Base-by-base conservation (phyloP, 2,797 vertebrate species). In the Etheostoma nigrum region DNA sequence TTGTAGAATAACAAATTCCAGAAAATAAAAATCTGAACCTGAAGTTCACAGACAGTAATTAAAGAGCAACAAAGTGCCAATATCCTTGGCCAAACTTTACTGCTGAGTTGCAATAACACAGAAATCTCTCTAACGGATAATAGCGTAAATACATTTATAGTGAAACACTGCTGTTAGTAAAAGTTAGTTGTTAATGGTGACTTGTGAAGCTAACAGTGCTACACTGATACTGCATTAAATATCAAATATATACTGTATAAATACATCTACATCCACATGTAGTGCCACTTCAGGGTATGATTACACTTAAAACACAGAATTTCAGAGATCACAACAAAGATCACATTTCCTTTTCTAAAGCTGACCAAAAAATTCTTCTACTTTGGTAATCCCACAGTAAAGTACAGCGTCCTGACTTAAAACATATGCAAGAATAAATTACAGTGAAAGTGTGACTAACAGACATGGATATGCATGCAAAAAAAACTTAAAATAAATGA, bases 181-280 rank as follows among this genome's bases (percentile, higher is more conserved):
- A 13, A 49, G 40, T 81, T 57, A 74, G 52, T 67, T 9, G 25
- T 65, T 64, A 69, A 42, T 48, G 19, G 21, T 74, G 67, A 81
- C 9, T 11, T 53, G 51, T 77, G 62, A 80, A 36, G 49, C 48
- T 61, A 67, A 81, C 48, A 79, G 23, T 75, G 36, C 36, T 40
- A 40, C 10, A 40, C 36, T 40, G 58, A 78, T 67, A 79, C 76
- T 70, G 60, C 67, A 72, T 80, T 42, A 73, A 72, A 78, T 78
- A 88, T 83, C 79, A 87, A 83, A 85, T 82, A 83, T 84, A 85
- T 81, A 74, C 6, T 74, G 19, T 73, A 72, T 76, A 72, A 82
- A 84, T 51, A 68, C 55, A 76, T 81, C 42, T 55, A 72, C 49
- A 45, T 67, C 36, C 12, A 72, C 64, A 63, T 18, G 8, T 51